Conservation (phyloP, 2,113 vertebrate genomes). For the Chionodraco myersi region DNA sequence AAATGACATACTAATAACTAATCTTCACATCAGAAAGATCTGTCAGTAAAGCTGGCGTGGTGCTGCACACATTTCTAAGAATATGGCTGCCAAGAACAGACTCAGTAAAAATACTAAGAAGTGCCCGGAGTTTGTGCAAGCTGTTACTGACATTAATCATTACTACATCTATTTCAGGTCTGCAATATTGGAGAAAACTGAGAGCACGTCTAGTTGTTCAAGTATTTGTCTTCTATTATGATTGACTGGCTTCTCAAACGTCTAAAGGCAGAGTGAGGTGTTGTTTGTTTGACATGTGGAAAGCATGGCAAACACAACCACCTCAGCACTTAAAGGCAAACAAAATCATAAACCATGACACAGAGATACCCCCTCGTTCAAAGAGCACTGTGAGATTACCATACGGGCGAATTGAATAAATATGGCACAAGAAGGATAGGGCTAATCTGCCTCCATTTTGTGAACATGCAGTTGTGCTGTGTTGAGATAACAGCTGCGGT, state of each 20-base stretch:
- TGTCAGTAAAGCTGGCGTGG: slow-evolving; percentile 11
- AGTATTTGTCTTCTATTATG: neutral
- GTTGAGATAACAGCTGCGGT: slow-evolving; percentile 4
- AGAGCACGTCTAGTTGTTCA: neutral
- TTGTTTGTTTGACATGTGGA: slow-evolving; percentile 30
- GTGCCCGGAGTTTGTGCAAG: neutral
- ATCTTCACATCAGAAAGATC: slow-evolving; percentile 41
- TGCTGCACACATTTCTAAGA: slow-evolving; percentile 24
- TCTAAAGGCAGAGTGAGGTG: slow-evolving; percentile 8
- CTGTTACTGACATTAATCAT: neutral
- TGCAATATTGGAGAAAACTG: neutral
- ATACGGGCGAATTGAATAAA: slow-evolving; percentile 5
- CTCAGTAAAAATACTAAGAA: slow-evolving; percentile 26
- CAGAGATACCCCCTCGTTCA: neutral
- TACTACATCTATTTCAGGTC: neutral
- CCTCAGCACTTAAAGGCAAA: neutral
- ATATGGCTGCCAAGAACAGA: neutral
- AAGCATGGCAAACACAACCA: slow-evolving; percentile 39
- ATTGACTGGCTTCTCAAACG: slow-evolving; percentile 8
- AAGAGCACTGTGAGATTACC: slow-evolving; percentile 13
- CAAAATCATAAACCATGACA: neutral
- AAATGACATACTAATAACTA: slow-evolving; percentile 61
- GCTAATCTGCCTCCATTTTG: slow-evolving; percentile 20
- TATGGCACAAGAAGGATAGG: neutral
- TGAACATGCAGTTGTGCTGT: neutral